Evolutionary conservation across 1,140 invertebrate genomes (phyloP), one percentile per base, ranked within the genome.

Genomic region (Caenorhabditis remanei): DNA sequence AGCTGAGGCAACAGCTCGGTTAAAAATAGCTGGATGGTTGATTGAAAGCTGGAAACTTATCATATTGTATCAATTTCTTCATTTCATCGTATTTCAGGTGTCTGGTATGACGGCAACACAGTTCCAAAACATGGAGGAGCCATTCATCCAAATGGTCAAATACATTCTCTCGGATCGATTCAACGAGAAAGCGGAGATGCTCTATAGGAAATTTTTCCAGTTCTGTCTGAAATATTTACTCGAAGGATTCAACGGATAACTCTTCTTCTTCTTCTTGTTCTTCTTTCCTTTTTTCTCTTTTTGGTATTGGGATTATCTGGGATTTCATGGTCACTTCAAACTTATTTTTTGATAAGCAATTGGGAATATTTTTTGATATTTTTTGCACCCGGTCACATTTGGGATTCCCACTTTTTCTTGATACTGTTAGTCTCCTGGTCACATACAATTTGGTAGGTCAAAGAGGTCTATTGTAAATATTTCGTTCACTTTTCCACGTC

Each of bases 211-310:
- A 63, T 89, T 89, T 85, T 89, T 89, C 85, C 87, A 89, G 75
- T 89, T 89, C 43, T 89, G 88, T 55, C 84, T 89, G 4, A 85
- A 89, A 79, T 89, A 89, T 79, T 71, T 89, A 13, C 61, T 61
- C 63, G 89, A 89, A 50, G 89, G 89, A 24, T 89, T 87, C 75
- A 88, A 89, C 43, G 87, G 87, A 56, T 85, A 50, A 93, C 4
- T 43, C 14, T 83, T 24, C 19, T 83, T 24, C 19, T 83, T 43
- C 6, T n/a, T 16, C 19, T 50, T 21, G 46, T 6, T 8, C 50
- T 19, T 19, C 13, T 14, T 13, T 21, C 14, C 21, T 11, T 61
- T 67, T 67, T 67, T 82, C 7, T 50, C 5, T 50, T 48, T 50
- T 53, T 83, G 7, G n/a, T 40, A 41, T 56, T 58, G 24, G 13